A percentile compares a stretch with the other conserved stretches of the same genome.
phyloP scores from a whole-genome alignment of 2,888 invertebrate species.

The Rhamphomyia laevipes region DNA sequence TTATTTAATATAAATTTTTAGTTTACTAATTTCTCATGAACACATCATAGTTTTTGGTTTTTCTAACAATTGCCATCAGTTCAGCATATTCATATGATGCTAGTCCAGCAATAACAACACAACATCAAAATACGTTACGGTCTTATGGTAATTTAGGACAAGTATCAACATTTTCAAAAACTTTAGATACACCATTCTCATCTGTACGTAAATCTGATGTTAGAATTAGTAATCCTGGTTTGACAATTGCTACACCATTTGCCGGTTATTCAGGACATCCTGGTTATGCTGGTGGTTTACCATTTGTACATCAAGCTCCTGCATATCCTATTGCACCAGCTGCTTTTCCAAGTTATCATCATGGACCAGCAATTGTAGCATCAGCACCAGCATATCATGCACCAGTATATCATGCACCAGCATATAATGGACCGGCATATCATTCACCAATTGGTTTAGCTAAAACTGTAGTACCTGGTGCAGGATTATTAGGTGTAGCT shows the following conservation, averaged over 20 bases:
- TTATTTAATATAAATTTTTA: too few species aligned
- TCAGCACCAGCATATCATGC: constrained; percentile 15
- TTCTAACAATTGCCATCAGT: neutral
- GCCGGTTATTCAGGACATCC: constrained; percentile 22
- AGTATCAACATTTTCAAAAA: constrained; percentile 56
- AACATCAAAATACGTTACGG: constrained; percentile 48
- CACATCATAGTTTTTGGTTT: neutral
- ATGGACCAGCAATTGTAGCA: neutral
- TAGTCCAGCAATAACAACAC: constrained; percentile 40
- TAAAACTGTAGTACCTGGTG: constrained; percentile 32
- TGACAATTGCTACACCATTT: constrained; percentile 23
- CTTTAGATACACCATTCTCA: constrained; percentile 60
- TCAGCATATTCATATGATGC: constrained; percentile 7
- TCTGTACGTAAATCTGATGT: constrained; percentile 58
- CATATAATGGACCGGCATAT: constrained; percentile 6
- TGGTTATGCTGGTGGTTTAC: constrained; percentile 13
- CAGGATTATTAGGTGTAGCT: constrained; percentile 46
- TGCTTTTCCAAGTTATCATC: constrained; percentile 14
- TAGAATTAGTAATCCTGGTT: constrained; percentile 54
- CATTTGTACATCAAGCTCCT: constrained; percentile 20
- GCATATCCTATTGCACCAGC: constrained; percentile 14
- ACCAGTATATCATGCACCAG: constrained; percentile 5
- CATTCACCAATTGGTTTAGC: constrained; percentile 9
- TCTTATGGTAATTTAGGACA: constrained; percentile 56
- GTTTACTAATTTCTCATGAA: too few species aligned